phyloP scores from a whole-genome alignment of 2,888 invertebrate species.

The Drosophila borealis region DNA sequence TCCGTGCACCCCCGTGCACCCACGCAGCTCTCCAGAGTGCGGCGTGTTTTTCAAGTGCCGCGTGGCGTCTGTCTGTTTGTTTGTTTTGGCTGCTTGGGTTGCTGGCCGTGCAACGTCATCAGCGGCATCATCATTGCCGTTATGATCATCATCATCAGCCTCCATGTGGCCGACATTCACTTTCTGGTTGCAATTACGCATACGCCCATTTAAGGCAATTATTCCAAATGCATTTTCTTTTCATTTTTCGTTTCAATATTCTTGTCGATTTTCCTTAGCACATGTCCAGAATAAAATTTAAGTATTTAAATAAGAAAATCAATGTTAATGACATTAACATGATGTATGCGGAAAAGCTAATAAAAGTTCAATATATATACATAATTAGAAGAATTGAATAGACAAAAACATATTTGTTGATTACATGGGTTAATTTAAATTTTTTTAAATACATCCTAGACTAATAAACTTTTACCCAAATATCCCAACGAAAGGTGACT shows the following conservation, averaged over 20 bases:
- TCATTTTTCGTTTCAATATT: slow-evolving; percentile 32
- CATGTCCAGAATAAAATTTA: not conserved
- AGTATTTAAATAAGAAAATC: slow-evolving; percentile 29
- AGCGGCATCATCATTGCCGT: slow-evolving; percentile 18
- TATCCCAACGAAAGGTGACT: too few relatives aligned
- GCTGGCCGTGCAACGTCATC: slow-evolving; percentile 32
- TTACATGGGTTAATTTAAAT: not conserved
- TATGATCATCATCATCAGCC: slow-evolving; percentile 12
- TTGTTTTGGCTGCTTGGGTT: slow-evolving; percentile 37
- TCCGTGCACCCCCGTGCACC: slow-evolving; percentile 6
- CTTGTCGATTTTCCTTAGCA: slow-evolving; percentile 2
- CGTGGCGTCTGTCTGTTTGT: slow-evolving; percentile 68
- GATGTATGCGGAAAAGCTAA: not conserved
- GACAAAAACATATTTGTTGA: too few relatives aligned
- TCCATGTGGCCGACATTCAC: slow-evolving; percentile 21
- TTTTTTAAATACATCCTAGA: not conserved
- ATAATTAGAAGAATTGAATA: too few relatives aligned
- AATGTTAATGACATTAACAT: slow-evolving; percentile 26
- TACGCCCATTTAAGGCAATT: slow-evolving; percentile 63
- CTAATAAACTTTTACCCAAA: not conserved
- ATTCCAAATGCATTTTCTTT: slow-evolving; percentile 50
- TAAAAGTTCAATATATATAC: too few relatives aligned
- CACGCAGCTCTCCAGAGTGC: slow-evolving; percentile 46
- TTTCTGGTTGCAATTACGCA: slow-evolving; percentile 53
- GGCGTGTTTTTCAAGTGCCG: slow-evolving; percentile 62